Evolutionary conservation across 2,888 invertebrate species (phyloP).

Genomic region (Acleris emargana): DNA sequence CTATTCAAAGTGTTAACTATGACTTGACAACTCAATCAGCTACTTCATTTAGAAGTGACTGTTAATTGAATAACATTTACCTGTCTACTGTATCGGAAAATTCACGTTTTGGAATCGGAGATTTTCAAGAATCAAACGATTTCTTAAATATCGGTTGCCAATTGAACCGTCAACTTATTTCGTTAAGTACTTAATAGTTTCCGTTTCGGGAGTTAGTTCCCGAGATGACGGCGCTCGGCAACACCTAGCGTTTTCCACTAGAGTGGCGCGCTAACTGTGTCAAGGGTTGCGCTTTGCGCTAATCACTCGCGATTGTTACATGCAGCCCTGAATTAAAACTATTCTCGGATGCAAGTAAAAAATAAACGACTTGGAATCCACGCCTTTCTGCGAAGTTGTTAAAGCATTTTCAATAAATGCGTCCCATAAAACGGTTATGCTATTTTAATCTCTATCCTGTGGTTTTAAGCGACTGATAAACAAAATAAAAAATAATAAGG

Average conservation of each 20-base stretch:
- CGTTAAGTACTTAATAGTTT: too few relatives aligned
- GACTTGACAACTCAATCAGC: conserved; percentile 15
- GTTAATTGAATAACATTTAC: background rate
- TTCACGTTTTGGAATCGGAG: too few relatives aligned
- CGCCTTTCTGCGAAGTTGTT: background rate
- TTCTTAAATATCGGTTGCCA: too few relatives aligned
- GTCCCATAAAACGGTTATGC: too few relatives aligned
- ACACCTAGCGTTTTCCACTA: conserved; percentile 79
- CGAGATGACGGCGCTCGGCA: conserved; percentile 48
- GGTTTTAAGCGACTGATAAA: too few relatives aligned
- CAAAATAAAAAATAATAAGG: too few relatives aligned
- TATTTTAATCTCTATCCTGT: too few relatives aligned
- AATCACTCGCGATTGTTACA: conserved; percentile 74
- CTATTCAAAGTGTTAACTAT: conserved; percentile 38
- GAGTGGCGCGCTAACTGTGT: conserved; percentile 77
- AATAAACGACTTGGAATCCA: background rate
- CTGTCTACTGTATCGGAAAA: background rate
- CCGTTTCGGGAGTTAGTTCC: background rate
- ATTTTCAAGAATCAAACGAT: too few relatives aligned
- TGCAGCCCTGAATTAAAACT: conserved; percentile 66
- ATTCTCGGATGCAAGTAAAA: conserved; percentile 30
- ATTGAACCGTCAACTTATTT: too few relatives aligned
- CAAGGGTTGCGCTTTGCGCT: conserved; percentile 77
- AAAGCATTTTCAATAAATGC: too few relatives aligned
- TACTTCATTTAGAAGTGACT: conserved; percentile 10